These are phyloP conservation scores for Chiridota heheva DNA, from an alignment of 35 echinoderm and acorn worm genomes.

Conservation along the genomic window DNA sequence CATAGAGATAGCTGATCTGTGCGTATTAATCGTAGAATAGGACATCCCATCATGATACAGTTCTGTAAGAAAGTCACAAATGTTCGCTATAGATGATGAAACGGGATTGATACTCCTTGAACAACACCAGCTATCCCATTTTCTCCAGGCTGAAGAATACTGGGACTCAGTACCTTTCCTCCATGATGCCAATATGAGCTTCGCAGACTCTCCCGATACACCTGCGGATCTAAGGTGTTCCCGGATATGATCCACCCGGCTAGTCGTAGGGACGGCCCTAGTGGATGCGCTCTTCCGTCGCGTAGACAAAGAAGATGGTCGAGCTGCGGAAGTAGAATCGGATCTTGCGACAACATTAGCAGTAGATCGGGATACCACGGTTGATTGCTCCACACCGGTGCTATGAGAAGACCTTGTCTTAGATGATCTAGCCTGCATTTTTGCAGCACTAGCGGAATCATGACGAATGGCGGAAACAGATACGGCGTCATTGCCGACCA, in stretches of 20 bases:
- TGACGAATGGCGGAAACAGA: not conserved
- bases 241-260: constrained; percentile 6
- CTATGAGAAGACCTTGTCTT: not conserved
- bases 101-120: not conserved
- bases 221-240: not conserved
- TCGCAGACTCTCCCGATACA: not conserved
- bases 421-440: not conserved
- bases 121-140: not conserved
- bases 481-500: not conserved
- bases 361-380: constrained; percentile 21
- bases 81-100: no score
- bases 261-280: not conserved
- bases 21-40: no score
- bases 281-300: not conserved
- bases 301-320: not conserved
- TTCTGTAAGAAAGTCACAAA: no score
- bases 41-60: no score
- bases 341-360: not conserved
- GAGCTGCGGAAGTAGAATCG: not conserved
- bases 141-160: not conserved
- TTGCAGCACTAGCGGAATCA: not conserved
- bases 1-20: no score
- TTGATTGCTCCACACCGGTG: constrained; percentile 26
- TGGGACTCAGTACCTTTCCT: not conserved
- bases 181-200: not conserved